These are phyloP conservation scores for Macaria notata DNA, from an alignment of 2,888 invertebrate species.

Conservation along the genomic window DNA sequence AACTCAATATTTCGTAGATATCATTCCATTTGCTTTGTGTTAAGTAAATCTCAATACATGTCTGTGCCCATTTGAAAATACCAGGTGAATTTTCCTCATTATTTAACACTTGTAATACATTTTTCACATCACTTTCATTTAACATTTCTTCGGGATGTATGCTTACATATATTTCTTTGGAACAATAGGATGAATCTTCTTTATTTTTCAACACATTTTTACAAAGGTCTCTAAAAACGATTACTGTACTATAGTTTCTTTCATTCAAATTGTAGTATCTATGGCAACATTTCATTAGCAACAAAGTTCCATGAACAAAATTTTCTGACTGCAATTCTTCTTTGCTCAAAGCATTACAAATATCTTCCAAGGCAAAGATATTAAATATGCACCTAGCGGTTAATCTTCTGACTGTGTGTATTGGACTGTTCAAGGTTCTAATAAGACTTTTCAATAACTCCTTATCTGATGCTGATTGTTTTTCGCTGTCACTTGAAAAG, in stretches of 20 bases:
- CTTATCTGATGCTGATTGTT: conserved; percentile 36
- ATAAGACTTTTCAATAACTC: conserved; percentile 52
- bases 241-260: conserved; percentile 20
- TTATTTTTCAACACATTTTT: conserved; percentile 30
- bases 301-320: conserved; percentile 62
- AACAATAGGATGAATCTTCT: conserved; percentile 53
- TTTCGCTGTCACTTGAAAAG: conserved; percentile 46
- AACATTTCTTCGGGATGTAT: conserved; percentile 33
- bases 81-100: conserved; percentile 48
- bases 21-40: conserved; percentile 43
- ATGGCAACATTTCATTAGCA: conserved; percentile 49
- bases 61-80: conserved; percentile 55
- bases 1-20: conserved; percentile 45
- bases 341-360: conserved; percentile 40
- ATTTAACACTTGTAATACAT: conserved; percentile 45
- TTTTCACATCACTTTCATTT: conserved; percentile 36
- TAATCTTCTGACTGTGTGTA: conserved; percentile 68
- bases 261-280: conserved; percentile 41
- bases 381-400: conserved; percentile 69
- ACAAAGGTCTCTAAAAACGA: conserved; percentile 41
- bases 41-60: conserved; percentile 47
- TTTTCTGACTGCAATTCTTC: conserved; percentile 52
- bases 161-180: conserved; percentile 52
- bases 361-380: conserved; percentile 54
- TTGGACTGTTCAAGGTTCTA: conserved; percentile 64